phyloP scores from a whole-genome alignment of 2,797 vertebrate genomes.

The Gallinago stenura region DNA sequence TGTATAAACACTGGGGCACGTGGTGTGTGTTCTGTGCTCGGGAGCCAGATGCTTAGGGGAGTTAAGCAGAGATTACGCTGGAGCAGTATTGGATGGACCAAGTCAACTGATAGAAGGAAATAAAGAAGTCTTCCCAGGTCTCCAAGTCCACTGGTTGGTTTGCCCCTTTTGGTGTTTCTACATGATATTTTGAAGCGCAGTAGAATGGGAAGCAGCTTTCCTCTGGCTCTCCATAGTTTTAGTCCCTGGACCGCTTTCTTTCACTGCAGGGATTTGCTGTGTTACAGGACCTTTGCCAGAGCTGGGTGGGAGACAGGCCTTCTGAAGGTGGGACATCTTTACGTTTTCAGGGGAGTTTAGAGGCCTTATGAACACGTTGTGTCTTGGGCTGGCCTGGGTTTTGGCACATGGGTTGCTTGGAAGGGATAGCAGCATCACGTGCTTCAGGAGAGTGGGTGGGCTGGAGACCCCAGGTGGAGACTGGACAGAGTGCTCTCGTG shows the following conservation, averaged over 20 bases:
- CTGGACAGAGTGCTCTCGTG: not conserved
- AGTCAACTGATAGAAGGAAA: not conserved
- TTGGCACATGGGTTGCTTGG: not conserved
- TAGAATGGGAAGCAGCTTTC: not conserved
- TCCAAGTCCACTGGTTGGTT: not conserved
- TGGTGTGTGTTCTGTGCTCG: not conserved
- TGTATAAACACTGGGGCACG: not conserved
- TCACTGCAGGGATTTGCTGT: not conserved
- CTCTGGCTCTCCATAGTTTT: not conserved
- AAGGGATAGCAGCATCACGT: not conserved
- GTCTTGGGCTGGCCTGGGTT: not conserved
- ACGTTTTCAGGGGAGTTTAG: not conserved
- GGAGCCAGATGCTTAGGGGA: constrained; percentile 45
- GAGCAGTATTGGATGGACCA: constrained; percentile 4
- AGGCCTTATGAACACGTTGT: not conserved
- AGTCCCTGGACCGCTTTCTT: not conserved
- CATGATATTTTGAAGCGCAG: not conserved
- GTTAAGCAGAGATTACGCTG: constrained; percentile 55
- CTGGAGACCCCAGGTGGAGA: not conserved
- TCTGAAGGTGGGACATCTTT: not conserved
- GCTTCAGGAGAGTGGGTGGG: not conserved
- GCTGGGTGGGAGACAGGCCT: not conserved
- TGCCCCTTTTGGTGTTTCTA: not conserved
- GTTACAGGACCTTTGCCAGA: not conserved
- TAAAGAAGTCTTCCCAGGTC: not conserved